Base-by-base conservation (phyloP, 2,797 vertebrate species). In the Crocodylus rhombifer region DNA sequence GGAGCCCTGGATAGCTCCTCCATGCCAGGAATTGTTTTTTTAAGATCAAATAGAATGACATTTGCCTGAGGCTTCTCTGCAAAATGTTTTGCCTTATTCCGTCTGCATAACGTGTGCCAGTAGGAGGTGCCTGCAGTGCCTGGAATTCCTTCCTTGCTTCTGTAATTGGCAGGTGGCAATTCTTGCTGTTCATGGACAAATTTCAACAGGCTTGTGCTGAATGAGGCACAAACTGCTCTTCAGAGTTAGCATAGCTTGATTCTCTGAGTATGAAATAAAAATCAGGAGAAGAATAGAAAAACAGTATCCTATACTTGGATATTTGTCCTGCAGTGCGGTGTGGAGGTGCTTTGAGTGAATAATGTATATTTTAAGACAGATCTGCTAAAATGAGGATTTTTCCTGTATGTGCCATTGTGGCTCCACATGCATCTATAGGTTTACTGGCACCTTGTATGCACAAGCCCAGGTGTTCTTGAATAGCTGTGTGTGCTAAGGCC, bases 21-120 rank as follows among this genome's bases (percentile, higher is more conserved):
- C 80, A 26, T 86, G 57, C 61, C 83, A 62, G 42, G 86, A 84
- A 28, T 62, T 82, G 9, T 60, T 83, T 80, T 91, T 91, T 75
- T 18, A 9, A 28, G 17, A 84, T 92, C 83, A 89, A 74, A 89
- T 87, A 58, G 55, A 92, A 80, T 25, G 5, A 4, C 57, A 62
- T 88, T 89, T 95, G 26, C 64, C 87, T 51, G 65, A 88, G 67
- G 73, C 76, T 17, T 60, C 89, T 65, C 58, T 86, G 14, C 85
- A 78, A 69, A 73, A 13, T 55, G 13, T 18, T 82, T 10, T 89
- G 42, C 62, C 8, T 91, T 93, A 63, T 84, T 83, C 89, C 28
- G 60, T 61, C 63, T 84, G 14, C 25, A 12, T 91, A 80, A 61
- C 11, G 2, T 33, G 7, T 4, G 13, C 14, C 1, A 0, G 21